These are phyloP conservation scores for Eustalomyia histrio DNA, from an alignment of 2,888 invertebrate species.

Conservation along the genomic window DNA sequence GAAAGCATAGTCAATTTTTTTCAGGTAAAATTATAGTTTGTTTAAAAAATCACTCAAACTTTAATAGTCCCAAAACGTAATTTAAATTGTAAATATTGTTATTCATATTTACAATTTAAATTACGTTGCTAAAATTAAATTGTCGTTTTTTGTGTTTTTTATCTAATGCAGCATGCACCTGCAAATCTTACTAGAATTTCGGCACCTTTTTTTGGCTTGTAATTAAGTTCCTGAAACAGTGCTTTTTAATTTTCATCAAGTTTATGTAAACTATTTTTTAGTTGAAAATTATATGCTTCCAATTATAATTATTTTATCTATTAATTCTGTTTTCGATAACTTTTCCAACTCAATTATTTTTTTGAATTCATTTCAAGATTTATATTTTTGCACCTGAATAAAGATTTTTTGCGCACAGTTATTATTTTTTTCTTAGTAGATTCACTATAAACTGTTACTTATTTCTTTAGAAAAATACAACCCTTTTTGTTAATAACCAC, in stretches of 20 bases:
- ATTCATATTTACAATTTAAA: too few species aligned
- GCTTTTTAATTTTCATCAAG: conserved; percentile 70
- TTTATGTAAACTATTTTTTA: conserved; percentile 85
- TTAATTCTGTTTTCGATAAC: conserved; percentile 83
- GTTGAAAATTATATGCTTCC: conserved; percentile 88
- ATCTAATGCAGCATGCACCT: background rate
- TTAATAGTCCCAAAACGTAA: too few species aligned
- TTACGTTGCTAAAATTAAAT: too few species aligned
- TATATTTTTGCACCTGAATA: conserved; percentile 31
- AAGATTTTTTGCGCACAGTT: conserved; percentile 11
- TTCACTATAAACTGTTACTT: too few species aligned
- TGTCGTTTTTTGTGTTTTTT: conserved; percentile 70
- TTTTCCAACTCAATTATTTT: conserved; percentile 79
- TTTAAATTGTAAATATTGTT: too few species aligned
- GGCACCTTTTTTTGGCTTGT: background rate
- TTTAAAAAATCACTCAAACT: too few species aligned
- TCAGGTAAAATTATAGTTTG: too few species aligned
- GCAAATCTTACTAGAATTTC: background rate
- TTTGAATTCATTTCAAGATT: conserved; percentile 65
- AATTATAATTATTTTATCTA: conserved; percentile 86
- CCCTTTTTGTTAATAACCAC: too few species aligned
- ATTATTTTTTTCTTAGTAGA: background rate
- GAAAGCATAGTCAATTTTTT: too few species aligned
- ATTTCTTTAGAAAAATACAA: too few species aligned
- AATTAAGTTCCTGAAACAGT: conserved; percentile 52